Percentiles rank a stretch among this genome's conserved stretches.
These are phyloP conservation scores for Macrosteles quadrilineatus DNA, from an alignment of 1,140 invertebrate genomes.

Conservation along the genomic window DNA sequence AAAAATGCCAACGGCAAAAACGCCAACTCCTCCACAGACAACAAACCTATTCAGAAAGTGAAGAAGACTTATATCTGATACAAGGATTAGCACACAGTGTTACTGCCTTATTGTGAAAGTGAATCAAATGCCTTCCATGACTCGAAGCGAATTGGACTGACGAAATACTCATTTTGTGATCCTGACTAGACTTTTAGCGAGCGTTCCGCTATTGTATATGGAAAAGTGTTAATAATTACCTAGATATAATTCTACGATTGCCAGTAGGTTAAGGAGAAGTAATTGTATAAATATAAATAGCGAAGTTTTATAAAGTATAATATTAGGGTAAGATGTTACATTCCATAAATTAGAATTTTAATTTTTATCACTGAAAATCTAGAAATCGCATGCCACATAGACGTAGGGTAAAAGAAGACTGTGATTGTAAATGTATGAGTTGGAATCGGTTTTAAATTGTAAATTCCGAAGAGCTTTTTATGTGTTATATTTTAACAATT, in stretches of 20 bases:
- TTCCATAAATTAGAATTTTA: constrained; percentile 1
- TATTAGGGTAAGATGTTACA: constrained; percentile 4
- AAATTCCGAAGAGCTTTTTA: too few species aligned
- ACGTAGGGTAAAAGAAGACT: constrained; percentile 5
- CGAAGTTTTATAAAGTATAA: neutral
- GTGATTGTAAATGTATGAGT: constrained; percentile 15
- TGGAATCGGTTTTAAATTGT: constrained; percentile 3
- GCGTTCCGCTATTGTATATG: constrained; percentile 3
- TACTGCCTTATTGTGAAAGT: constrained; percentile 13
- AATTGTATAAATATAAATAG: constrained; percentile 19
- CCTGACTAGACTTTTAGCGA: neutral
- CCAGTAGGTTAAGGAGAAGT: constrained; percentile 21
- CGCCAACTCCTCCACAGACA: constrained; percentile 59
- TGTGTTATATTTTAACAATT: too few species aligned
- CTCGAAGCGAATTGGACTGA: neutral
- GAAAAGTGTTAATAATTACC: constrained; percentile 15
- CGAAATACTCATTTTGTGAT: constrained; percentile 15
- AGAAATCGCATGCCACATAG: constrained; percentile 1
- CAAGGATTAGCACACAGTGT: neutral
- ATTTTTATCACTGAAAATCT: neutral
- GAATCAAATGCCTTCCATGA: constrained; percentile 25
- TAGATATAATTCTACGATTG: neutral
- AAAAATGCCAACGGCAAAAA: constrained; percentile 63
- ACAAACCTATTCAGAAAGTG: constrained; percentile 77
- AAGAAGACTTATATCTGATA: constrained; percentile 82